Evolutionary conservation across 2,113 vertebrate species (phyloP), one percentile per base, ranked within the genome.

Genomic region (Pollimyrus isidori): DNA sequence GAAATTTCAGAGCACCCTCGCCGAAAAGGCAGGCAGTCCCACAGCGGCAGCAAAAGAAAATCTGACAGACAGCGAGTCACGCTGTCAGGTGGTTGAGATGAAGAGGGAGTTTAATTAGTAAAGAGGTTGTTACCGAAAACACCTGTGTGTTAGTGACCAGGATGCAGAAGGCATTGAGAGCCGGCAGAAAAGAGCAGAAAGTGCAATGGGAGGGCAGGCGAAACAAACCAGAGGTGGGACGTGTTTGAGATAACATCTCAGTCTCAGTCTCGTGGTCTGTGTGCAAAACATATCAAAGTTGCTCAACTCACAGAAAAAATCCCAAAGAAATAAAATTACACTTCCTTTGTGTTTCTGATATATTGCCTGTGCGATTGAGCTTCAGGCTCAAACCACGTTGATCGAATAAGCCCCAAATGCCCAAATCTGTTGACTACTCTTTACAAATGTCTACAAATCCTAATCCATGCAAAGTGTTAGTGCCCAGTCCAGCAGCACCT

Each of bases 51-150:
- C 52, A 21, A 53, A 21, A 6, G 52, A 0, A 53, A 53, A 19
- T 21, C 52, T 53, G 52, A 53, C 49, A 84, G 89, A 89, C 91
- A 90, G 90, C 73, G 35, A 91, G 90, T 91, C 82, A 90, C 21
- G 39, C 69, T 86, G 87, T 87, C 86, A 88, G 89, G 58, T 19
- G 89, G 39, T 89, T 91, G 58, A 91, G 92, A 93, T 92, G 30
- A 92, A 93, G 90, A 88, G 89, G 86, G 86, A 90, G 92, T 92
- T 92, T 93, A 92, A 93, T 93, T 93, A 91, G 91, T 87, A 91
- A 91, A 92, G 91, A 91, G 91, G 91, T 90, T 90, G 92, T 92
- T 91, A 92, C 65, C 58, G 52, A 30, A 30, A 4, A 65, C 88
- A 30, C 90, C 90, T 89, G 90, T 86, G 35, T 86, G 69, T 48